phyloP scores from a whole-genome alignment of 1,140 invertebrate species.

The Heliothis subflexa region DNA sequence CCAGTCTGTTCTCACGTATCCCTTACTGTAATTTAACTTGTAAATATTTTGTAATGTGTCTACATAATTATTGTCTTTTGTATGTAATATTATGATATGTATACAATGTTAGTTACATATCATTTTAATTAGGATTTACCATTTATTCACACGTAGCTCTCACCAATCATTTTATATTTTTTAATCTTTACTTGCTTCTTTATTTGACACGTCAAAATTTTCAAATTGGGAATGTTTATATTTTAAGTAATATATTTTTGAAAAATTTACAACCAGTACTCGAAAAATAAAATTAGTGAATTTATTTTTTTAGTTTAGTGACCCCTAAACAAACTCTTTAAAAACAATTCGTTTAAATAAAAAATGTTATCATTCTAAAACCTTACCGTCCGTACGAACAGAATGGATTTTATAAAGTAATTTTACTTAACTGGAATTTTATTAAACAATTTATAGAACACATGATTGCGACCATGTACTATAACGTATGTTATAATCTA shows the following conservation, averaged over 20 bases:
- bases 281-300: conserved; percentile 28
- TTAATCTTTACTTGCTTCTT: conserved; percentile 46
- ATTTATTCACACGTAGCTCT: conserved; percentile 44
- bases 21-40: conserved; percentile 38
- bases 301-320: conserved; percentile 10
- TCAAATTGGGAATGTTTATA: conserved; percentile 36
- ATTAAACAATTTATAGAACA: conserved; percentile 27
- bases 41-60: conserved; percentile 46
- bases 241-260: conserved; percentile 69
- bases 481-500: conserved; percentile 3
- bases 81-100: conserved; percentile 43
- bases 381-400: conserved; percentile 39
- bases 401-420: conserved; percentile 27
- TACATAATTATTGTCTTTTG: conserved; percentile 50
- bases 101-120: conserved; percentile 68
- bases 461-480: conserved; percentile 43
- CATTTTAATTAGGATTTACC: conserved; percentile 71
- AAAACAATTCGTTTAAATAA: conserved; percentile 24
- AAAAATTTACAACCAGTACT: conserved; percentile 69
- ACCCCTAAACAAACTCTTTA: conserved; percentile 31
- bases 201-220: conserved; percentile 41
- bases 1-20: conserved; percentile 38
- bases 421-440: not conserved
- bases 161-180: conserved; percentile 43
- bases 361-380: conserved; percentile 27